phyloP scores from a whole-genome alignment of 2,888 invertebrate genomes.

The Tigriopus californicus region DNA sequence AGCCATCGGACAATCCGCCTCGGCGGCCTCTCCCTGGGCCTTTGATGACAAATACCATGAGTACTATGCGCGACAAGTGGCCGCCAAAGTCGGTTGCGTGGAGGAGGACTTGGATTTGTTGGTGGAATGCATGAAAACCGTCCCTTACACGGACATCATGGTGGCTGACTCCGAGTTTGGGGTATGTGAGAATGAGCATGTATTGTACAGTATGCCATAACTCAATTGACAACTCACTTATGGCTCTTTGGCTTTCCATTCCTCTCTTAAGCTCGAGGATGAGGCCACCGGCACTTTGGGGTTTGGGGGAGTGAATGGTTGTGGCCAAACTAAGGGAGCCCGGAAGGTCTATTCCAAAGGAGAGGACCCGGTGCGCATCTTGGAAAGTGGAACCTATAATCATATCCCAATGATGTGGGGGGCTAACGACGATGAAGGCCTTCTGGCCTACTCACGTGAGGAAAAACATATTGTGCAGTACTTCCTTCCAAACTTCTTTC shows the following conservation, averaged over 20 bases:
- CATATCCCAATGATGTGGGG: slow-evolving; percentile 7
- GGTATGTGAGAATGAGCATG: neutral
- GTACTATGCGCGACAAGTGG: slow-evolving; percentile 4
- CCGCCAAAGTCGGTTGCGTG: neutral
- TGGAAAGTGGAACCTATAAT: slow-evolving; percentile 5
- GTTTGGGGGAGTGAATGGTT: slow-evolving; percentile 11
- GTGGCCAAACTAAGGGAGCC: slow-evolving; percentile 9
- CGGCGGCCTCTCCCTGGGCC: slow-evolving; percentile 20
- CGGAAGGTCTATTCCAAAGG: neutral
- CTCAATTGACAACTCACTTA: neutral
- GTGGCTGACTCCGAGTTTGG: neutral
- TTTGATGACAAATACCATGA: slow-evolving; percentile 12
- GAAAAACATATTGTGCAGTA: neutral
- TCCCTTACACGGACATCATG: neutral
- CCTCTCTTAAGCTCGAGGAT: neutral
- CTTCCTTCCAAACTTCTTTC: too few relatives aligned
- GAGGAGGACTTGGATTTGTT: slow-evolving; percentile 17
- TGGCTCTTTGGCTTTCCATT: neutral
- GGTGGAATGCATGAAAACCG: slow-evolving; percentile 20
- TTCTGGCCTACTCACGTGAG: slow-evolving; percentile 2
- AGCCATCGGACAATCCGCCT: slow-evolving; percentile 20
- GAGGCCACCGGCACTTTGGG: neutral
- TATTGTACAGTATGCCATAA: neutral
- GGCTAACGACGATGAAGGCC: slow-evolving; percentile 5
- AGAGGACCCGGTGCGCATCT: neutral